A percentile compares a stretch with the other conserved stretches of the same genome.
Conservation (phyloP, 2,888 invertebrate species). For the Parnassius mnemosyne region DNA sequence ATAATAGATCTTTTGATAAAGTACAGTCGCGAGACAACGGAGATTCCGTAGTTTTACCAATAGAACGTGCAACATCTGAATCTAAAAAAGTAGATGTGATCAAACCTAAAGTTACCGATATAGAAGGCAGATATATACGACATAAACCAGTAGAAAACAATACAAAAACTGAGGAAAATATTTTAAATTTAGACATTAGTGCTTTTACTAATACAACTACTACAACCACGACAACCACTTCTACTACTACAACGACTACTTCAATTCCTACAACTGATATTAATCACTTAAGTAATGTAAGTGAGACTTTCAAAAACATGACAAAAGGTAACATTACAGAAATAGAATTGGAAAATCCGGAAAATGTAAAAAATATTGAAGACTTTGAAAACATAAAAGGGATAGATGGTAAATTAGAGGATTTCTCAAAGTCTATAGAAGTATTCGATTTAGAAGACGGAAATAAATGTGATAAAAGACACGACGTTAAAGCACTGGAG, state of each 20-base stretch:
- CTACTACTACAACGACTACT: conserved; percentile 33
- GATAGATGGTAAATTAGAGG: conserved; percentile 68
- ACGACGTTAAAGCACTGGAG: conserved; percentile 65
- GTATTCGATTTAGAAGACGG: conserved; percentile 68
- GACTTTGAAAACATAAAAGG: conserved; percentile 57
- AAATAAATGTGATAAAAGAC: conserved; percentile 54
- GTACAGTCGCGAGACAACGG: conserved; percentile 14
- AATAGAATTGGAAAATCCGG: conserved; percentile 43
- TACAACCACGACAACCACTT: conserved; percentile 34
- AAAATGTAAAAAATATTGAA: conserved; percentile 39
- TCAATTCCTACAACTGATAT: conserved; percentile 33
- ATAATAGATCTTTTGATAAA: conserved; percentile 13
- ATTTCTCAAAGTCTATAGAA: conserved; percentile 68
- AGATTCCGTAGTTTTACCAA: conserved; percentile 9
- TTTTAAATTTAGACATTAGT: conserved; percentile 38
- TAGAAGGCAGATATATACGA: conserved; percentile 42
- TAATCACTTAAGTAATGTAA: conserved; percentile 30
- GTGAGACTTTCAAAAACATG: conserved; percentile 27
- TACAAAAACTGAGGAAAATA: conserved; percentile 43
- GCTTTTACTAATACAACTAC: conserved; percentile 33
- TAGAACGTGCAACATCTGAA: conserved; percentile 10
- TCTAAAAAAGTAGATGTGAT: conserved; percentile 14
- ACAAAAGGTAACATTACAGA: conserved; percentile 45
- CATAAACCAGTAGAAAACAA: conserved; percentile 58
- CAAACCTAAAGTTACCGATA: conserved; percentile 30